Base-by-base conservation (phyloP, 1,140 invertebrate genomes). In the Drosophila eugracilis region DNA sequence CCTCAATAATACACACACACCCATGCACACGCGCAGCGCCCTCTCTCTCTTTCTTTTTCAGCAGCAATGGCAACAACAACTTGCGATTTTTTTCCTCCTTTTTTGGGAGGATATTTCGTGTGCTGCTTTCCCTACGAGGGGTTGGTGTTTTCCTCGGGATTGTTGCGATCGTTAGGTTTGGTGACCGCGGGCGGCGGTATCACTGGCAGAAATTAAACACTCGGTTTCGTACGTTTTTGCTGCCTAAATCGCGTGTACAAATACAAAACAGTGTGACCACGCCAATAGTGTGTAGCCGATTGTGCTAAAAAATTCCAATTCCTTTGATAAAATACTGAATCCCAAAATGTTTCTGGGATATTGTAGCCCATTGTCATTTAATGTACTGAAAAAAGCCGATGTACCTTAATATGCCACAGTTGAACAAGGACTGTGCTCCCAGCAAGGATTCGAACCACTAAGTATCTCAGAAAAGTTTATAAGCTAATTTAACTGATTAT, bases 261-360 rank as follows among this genome's bases (percentile, higher is more conserved):
- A 60, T 73, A 59, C 59, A 78, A 77, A 76, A 73, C 65, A 78
- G 59, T 78, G 74, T 78, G 75, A 67, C 55, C 44, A 45, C 65
- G 30, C 26, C 49, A 21, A 17, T 10, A 28, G 24, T 22, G 10
- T 14, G 14, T 15, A 26, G n/a, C n/a, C n/a, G n/a, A n/a, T n/a
- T n/a, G n/a, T n/a, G n/a, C n/a, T n/a, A n/a, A n/a, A n/a, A n/a
- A n/a, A n/a, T n/a, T n/a, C n/a, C n/a, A n/a, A n/a, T n/a, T n/a
- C n/a, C n/a, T n/a, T n/a, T n/a, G n/a, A n/a, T n/a, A n/a, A n/a
- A n/a, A n/a, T n/a, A n/a, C n/a, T n/a, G n/a, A n/a, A n/a, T n/a
- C n/a, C n/a, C n/a, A n/a, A n/a, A n/a, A n/a, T n/a, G n/a, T n/a
- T n/a, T n/a, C n/a, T n/a, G n/a, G n/a, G n/a, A n/a, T n/a, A n/a